phyloP scores from a whole-genome alignment of 2,797 vertebrate genomes.

The Coluber constrictor region DNA sequence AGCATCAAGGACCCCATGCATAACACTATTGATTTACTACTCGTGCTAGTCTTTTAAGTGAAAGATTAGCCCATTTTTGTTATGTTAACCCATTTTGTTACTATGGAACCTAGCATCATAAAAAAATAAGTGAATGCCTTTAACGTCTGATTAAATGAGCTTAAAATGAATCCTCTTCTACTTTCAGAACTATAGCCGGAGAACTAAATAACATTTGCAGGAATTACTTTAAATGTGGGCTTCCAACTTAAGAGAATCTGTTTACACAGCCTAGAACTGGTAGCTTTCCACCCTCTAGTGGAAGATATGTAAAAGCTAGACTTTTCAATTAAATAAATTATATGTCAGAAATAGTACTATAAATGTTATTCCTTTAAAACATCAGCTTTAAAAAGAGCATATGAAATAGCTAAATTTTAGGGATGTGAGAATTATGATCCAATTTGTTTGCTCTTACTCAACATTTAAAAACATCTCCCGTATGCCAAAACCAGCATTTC shows the following conservation, averaged over 20 bases:
- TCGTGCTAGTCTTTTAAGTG: not conserved
- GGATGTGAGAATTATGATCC: not conserved
- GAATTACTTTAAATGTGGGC: not conserved
- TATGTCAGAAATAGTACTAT: not conserved
- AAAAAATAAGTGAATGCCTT: not conserved
- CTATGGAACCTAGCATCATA: not conserved
- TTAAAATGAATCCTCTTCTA: not conserved
- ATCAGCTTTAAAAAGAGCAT: not conserved
- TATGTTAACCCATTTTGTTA: not conserved
- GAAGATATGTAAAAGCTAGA: slow-evolving; percentile 3
- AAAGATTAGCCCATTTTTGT: not conserved
- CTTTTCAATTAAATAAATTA: not conserved
- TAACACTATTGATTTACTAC: not conserved
- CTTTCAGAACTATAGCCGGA: not conserved
- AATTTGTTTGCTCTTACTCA: not conserved
- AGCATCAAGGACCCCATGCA: not conserved
- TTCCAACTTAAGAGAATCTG: not conserved
- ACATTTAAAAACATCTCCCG: not conserved
- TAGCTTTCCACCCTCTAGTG: slow-evolving; percentile 51
- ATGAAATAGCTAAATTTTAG: not conserved
- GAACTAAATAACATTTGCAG: not conserved
- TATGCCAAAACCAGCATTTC: not conserved
- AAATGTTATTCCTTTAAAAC: not conserved
- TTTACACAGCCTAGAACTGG: not conserved
- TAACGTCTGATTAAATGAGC: not conserved